phyloP scores from a whole-genome alignment of 2,113 vertebrate species.

The Myotis yumanensis region DNA sequence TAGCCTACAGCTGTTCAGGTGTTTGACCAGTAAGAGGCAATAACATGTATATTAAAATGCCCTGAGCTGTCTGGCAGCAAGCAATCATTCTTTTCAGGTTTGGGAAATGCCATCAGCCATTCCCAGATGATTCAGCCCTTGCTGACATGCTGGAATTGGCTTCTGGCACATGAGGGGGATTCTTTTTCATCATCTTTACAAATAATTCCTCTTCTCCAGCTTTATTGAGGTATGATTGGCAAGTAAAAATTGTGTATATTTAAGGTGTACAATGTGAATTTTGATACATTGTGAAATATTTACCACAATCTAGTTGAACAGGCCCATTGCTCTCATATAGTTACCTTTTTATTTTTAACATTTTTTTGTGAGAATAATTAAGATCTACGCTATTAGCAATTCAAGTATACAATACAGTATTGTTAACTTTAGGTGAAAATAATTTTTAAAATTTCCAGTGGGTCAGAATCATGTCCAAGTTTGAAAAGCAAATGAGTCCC shows the following conservation, averaged over 20 bases:
- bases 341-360: neutral
- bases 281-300: neutral
- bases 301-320: neutral
- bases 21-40: no score
- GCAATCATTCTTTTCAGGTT: no score
- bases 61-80: no score
- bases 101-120: no score
- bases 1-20: no score
- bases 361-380: neutral
- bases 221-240: neutral
- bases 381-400: neutral
- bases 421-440: neutral
- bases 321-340: neutral
- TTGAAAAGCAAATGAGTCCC: neutral
- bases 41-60: no score
- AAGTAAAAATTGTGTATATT: neutral
- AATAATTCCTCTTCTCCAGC: neutral
- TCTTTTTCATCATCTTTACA: neutral
- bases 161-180: neutral
- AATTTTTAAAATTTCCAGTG: neutral
- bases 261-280: neutral
- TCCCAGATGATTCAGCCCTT: no score
- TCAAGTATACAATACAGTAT: neutral
- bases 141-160: no score
- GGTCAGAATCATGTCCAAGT: neutral